A percentile compares a stretch with the other conserved stretches of the same genome.
These are phyloP conservation scores for Petroica traversi DNA, from an alignment of 2,113 vertebrate genomes.

Conservation along the genomic window DNA sequence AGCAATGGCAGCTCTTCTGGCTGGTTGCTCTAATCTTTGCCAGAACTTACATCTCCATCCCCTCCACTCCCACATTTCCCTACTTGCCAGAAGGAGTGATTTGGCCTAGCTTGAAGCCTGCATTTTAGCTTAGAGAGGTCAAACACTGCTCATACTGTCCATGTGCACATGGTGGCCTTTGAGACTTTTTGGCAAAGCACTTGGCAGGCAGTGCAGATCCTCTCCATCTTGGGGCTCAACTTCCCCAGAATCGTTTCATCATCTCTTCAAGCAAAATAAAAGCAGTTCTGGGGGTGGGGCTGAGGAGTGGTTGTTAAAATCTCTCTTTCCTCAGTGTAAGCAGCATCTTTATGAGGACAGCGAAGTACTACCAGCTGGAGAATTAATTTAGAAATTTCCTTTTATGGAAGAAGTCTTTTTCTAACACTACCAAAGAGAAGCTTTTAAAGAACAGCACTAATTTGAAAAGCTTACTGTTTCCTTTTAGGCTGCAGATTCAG, in stretches of 20 bases:
- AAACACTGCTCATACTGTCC: neutral
- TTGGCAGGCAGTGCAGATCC: neutral
- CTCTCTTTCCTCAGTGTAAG: conserved; percentile 33
- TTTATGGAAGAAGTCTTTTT: conserved; percentile 49
- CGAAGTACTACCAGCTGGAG: conserved; percentile 53
- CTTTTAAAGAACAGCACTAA: conserved; percentile 42
- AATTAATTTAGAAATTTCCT: conserved; percentile 60
- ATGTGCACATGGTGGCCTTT: neutral
- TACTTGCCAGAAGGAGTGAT: neutral
- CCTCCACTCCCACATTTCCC: neutral
- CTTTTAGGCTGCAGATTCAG: conserved; percentile 5
- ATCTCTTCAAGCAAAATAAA: conserved; percentile 13
- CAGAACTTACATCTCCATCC: neutral
- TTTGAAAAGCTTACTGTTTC: conserved; percentile 61
- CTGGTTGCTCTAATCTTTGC: neutral
- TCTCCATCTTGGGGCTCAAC: neutral
- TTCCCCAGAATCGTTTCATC: neutral
- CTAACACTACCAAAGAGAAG: conserved; percentile 23
- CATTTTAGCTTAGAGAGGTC: neutral
- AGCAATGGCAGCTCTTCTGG: neutral
- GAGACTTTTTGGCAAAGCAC: neutral
- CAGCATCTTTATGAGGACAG: conserved; percentile 38
- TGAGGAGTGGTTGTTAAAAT: neutral
- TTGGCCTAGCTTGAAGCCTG: neutral
- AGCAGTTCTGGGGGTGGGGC: neutral